phyloP scores from a whole-genome alignment of 2,797 vertebrate genomes.

The Alectoris magna region DNA sequence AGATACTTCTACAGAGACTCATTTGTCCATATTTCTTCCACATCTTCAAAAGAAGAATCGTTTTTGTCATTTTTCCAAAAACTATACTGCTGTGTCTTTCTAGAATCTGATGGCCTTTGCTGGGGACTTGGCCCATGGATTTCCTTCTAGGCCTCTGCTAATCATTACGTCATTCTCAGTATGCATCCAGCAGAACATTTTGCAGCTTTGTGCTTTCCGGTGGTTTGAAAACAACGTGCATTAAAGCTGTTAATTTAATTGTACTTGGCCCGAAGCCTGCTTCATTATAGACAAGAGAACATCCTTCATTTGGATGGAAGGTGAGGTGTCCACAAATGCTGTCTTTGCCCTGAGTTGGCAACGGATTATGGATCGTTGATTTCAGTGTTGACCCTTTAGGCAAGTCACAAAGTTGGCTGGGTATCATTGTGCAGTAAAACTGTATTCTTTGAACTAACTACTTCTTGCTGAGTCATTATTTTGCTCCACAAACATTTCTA shows the following conservation, averaged over 20 bases:
- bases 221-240: neutral
- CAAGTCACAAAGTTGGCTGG: conserved; percentile 32
- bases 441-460: conserved; percentile 25
- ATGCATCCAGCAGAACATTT: neutral
- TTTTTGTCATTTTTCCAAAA: neutral
- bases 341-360: neutral
- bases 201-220: neutral
- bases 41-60: neutral
- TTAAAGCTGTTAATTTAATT: conserved; percentile 8
- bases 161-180: neutral
- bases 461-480: conserved; percentile 41
- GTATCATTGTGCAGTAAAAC: neutral
- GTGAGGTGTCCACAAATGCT: neutral
- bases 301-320: neutral
- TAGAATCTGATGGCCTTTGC: neutral
- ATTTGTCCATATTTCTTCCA: neutral
- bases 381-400: neutral
- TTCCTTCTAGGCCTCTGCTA: neutral
- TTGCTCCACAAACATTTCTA: conserved; percentile 2
- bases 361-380: neutral
- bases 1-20: neutral
- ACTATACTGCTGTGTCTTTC: neutral
- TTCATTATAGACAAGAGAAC: neutral
- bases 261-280: neutral
- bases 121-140: neutral